phyloP scores from a whole-genome alignment of 2,888 invertebrate species.

The Eristalis pertinax region DNA sequence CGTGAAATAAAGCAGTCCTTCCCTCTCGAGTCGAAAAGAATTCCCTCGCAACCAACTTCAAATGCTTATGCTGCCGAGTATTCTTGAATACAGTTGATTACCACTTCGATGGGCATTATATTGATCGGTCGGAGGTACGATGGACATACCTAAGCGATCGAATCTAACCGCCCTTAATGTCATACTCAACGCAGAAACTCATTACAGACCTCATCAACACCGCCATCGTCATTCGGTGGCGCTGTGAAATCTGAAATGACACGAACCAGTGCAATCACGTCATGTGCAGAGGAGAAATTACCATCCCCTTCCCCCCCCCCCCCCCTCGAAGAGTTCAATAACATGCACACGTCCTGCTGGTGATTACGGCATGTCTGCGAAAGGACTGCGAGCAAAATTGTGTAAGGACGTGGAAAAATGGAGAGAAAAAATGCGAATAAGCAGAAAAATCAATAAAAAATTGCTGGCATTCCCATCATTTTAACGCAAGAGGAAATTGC shows the following conservation, averaged over 20 bases:
- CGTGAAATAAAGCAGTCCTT: too few species aligned
- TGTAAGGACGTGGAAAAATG: constrained; percentile 16
- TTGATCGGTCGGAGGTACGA: neutral
- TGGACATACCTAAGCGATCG: neutral
- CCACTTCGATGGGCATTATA: neutral
- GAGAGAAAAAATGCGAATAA: constrained; percentile 1
- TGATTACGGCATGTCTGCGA: constrained; percentile 14
- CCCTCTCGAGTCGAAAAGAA: too few species aligned
- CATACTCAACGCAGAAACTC: constrained; percentile 19
- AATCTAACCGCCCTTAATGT: neutral
- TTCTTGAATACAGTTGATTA: neutral
- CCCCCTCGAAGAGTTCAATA: constrained; percentile 28
- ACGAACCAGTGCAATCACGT: constrained; percentile 39
- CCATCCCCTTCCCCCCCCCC: too few species aligned
- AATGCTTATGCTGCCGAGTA: neutral
- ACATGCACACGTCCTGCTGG: constrained; percentile 7
- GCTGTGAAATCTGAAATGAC: constrained; percentile 34
- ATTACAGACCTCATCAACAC: constrained; percentile 43
- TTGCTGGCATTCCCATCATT: constrained; percentile 5
- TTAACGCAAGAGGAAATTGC: constrained; percentile 22
- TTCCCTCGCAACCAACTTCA: neutral
- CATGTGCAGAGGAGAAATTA: neutral
- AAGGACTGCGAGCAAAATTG: constrained; percentile 16
- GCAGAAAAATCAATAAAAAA: constrained; percentile 27
- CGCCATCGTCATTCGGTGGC: constrained; percentile 6